Base-by-base conservation (phyloP, 2,113 vertebrate species). In the Urocitellus parryii region DNA sequence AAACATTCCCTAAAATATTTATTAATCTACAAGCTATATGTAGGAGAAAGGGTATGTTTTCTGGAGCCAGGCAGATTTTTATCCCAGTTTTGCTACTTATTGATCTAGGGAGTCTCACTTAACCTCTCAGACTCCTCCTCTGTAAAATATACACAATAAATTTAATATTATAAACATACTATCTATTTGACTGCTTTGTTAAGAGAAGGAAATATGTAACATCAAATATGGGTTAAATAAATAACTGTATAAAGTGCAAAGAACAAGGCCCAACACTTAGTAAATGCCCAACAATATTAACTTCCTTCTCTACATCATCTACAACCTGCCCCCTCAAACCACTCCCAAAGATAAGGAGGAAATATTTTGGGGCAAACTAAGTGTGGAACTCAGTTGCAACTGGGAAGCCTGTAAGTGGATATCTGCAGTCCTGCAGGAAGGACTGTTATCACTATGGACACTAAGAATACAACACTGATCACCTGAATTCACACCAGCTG, bases 141-240 rank as follows among this genome's bases (percentile, higher is more conserved):
- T 85, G 2, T 74, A 84, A 95, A 88, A 77, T 77, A 32, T 45
- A 34, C 42, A 72, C 72, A 81, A 78, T 67, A 70, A 17, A 70
- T 24, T n/a, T 70, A n/a, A 18, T 70, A 70, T n/a, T 70, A n/a
- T 20, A 70, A 17, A 70, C 16, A 65, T 10, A 22, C 56, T 58
- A 24, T 20, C 24, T 70, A 32, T 67, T 86, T 77, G 34, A 6
- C 61, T 90, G 32, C 86, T 22, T 56, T 51, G 14, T 68, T 92
- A 67, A 80, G 17, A 87, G 39, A 97, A 90, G n/a, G 20, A 94
- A 84, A 39, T 73, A 32, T 37, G 12, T 65, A 20, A 53, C 70
- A 73, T 78, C 72, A 95, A 53, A 67, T 45, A 48, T 37, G 12
- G 67, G 80, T 87, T 91, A 84, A 95, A 51, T 72, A 89, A 94